Base-by-base conservation (phyloP, 2,888 invertebrate species). In the Embidobia sp. region DNA sequence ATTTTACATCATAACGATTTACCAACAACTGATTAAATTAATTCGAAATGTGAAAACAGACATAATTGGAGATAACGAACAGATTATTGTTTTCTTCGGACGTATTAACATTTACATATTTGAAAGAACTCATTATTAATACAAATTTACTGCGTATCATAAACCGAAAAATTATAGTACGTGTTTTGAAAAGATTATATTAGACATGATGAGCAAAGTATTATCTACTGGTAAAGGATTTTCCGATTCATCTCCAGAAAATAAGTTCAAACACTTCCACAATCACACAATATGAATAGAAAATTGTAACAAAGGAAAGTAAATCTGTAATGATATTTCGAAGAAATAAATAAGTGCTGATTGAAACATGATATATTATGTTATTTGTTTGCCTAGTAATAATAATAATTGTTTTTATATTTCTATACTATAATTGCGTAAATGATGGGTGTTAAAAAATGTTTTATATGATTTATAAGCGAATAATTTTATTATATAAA, bases 261-360 rank as follows among this genome's bases (percentile, higher is more conserved):
- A 44, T 33, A 57, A 15, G 15, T 57, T 18, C 10, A 42, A 57
- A 55, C 13, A 55, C 10, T 63, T 48, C 48, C 63, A 48, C 31
- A 37, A 49, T 48, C 35, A 35, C 35, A 16, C 61, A 35, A 61
- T 57, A 42, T 13, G n/a, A 55, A 61, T 46, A 48, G 61, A 3
- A 35, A 61, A 46, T 48, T 61, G 61, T 61, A 61, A 48, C 13
- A 59, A 59, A 44, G 31, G 61, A 61, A 61, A 61, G 46, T 61
- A 61, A 35, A 46, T 29, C 35, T 61, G 61, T 48, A 61, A 42
- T 42, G 13, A 33, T 44, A 33, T 29, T 55, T 55, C 51, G 26
- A 27, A 10, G 7, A 55, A 46, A 46, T 46, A 35, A 59, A 59
- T 27, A 44, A 57, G 57, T 31, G 42, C 42, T 57, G 13, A 57